phyloP scores from a whole-genome alignment of 2,797 vertebrate species.

The Setipinna tenuifilis region DNA sequence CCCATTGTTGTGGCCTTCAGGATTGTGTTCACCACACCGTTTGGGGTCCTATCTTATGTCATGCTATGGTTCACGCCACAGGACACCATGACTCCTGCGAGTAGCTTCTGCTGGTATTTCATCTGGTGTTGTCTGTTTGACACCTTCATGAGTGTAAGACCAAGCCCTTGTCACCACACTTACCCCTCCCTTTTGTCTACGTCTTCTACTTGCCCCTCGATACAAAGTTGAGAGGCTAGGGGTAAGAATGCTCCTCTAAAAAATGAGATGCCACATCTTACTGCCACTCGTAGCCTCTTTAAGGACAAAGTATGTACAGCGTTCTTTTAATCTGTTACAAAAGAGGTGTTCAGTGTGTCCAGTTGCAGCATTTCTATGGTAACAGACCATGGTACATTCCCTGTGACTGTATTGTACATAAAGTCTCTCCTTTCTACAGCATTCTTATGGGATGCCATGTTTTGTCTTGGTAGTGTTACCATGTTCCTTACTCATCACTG shows the following conservation, averaged over 20 bases:
- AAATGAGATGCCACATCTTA: background rate
- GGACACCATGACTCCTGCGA: constrained; percentile 45
- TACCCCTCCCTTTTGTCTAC: no score
- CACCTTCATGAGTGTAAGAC: constrained; percentile 70
- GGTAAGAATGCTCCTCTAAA: no score
- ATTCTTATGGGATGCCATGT: constrained; percentile 10
- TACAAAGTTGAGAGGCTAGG: no score
- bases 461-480: constrained; percentile 64
- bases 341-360: background rate
- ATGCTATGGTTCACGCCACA: constrained; percentile 66
- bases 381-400: background rate
- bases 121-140: constrained; percentile 70
- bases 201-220: no score
- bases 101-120: constrained; percentile 73
- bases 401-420: background rate
- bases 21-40: constrained; percentile 61
- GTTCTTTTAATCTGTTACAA: background rate
- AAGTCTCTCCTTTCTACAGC: background rate
- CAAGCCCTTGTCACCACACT: background rate
- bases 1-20: constrained; percentile 40
- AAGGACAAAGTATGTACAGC: background rate
- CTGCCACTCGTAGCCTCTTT: background rate
- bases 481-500: constrained; percentile 70
- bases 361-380: background rate
- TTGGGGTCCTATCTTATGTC: constrained; percentile 63